Percentiles rank a stretch among this genome's conserved stretches.
phyloP scores from a whole-genome alignment of 2,113 vertebrate genomes.

The Sturnira hondurensis region DNA sequence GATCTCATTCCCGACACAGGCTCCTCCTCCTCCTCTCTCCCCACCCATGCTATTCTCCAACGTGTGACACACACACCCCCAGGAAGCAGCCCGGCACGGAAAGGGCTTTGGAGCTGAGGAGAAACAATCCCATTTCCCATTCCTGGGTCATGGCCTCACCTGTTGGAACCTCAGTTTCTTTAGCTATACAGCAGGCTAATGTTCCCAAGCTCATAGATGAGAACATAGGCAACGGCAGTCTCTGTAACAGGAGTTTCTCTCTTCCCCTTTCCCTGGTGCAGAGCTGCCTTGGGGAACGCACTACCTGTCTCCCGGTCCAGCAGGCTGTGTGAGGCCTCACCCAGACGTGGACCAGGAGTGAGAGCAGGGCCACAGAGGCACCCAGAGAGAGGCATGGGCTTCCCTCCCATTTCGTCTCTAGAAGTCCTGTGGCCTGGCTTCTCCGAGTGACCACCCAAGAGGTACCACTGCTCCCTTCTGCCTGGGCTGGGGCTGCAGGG shows the following conservation, averaged over 20 bases:
- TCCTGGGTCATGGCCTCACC: not conserved
- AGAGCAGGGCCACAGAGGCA: not conserved
- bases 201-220: not conserved
- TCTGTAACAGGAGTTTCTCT: not conserved
- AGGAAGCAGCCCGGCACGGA: not conserved
- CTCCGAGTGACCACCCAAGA: not conserved
- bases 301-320: not conserved
- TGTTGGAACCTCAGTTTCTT: not conserved
- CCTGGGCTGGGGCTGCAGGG: not conserved
- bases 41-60: not conserved
- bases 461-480: not conserved
- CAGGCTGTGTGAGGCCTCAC: not conserved
- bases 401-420: not conserved
- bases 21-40: not conserved
- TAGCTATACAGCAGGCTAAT: not conserved
- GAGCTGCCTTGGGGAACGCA: not conserved
- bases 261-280: not conserved
- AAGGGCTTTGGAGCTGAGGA: not conserved
- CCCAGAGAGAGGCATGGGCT: not conserved
- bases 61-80: not conserved
- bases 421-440: not conserved
- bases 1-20: not conserved
- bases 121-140: not conserved
- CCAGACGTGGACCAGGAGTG: no score
- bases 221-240: not conserved